These are phyloP conservation scores for Neotragus pygmaeus DNA, from an alignment of 2,113 vertebrate genomes.

Conservation along the genomic window DNA sequence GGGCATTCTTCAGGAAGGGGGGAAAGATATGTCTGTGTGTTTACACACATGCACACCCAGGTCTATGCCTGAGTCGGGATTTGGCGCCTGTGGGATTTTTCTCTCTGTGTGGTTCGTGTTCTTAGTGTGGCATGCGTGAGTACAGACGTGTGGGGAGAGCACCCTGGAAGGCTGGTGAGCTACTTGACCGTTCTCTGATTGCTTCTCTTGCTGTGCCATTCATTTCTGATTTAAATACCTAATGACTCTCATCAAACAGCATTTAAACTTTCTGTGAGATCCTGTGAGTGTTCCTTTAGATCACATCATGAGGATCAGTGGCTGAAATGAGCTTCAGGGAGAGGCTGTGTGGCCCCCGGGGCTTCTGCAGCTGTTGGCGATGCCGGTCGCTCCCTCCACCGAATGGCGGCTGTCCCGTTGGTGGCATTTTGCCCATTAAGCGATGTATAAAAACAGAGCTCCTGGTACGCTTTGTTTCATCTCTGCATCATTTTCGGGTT, in stretches of 20 bases:
- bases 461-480: conserved; percentile 45
- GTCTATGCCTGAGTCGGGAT: not conserved
- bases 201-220: conserved; percentile 58
- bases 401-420: conserved; percentile 60
- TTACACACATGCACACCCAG: not conserved
- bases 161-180: conserved; percentile 45
- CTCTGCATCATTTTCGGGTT: conserved; percentile 46
- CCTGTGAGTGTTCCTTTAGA: conserved; percentile 73
- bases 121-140: fast-evolving
- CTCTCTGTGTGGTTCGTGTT: not conserved
- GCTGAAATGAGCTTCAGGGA: conserved; percentile 75
- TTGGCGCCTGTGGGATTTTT: not conserved
- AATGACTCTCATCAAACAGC: conserved; percentile 81
- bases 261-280: conserved; percentile 77
- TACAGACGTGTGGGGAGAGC: not conserved
- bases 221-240: conserved; percentile 75
- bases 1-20: not conserved
- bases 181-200: conserved; percentile 57
- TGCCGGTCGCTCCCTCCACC: conserved; percentile 49
- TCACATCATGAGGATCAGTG: conserved; percentile 77
- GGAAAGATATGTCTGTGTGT: not conserved
- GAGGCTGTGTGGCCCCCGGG: conserved; percentile 65
- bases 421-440: conserved; percentile 67
- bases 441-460: conserved; percentile 45
- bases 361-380: conserved; percentile 78